phyloP scores from a whole-genome alignment of 2,888 invertebrate species.

The Euplagia quadripunctaria region DNA sequence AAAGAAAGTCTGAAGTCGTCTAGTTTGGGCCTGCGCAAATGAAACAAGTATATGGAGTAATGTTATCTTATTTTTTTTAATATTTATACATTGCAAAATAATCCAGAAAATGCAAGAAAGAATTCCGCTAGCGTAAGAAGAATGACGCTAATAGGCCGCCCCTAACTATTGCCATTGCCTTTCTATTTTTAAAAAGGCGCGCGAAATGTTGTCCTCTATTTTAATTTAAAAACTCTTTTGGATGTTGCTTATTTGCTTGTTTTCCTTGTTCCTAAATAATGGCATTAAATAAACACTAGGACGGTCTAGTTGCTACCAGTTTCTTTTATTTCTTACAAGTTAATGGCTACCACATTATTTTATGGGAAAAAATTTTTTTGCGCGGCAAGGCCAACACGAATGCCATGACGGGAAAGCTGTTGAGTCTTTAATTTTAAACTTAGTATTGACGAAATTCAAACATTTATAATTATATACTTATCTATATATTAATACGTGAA shows the following conservation, averaged over 20 bases:
- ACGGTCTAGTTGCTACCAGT: not conserved
- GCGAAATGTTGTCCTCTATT: not conserved
- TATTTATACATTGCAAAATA: not conserved
- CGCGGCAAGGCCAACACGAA: too few relatives aligned
- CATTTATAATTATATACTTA: too few relatives aligned
- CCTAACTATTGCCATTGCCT: not conserved
- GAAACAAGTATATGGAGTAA: too few relatives aligned
- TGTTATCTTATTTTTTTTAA: not conserved
- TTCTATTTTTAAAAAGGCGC: constrained; percentile 12
- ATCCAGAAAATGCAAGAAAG: constrained; percentile 8
- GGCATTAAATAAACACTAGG: not conserved
- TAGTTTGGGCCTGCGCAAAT: too few relatives aligned
- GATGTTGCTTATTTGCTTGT: not conserved
- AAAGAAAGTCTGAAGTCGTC: too few relatives aligned
- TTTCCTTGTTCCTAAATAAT: not conserved
- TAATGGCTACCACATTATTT: too few relatives aligned
- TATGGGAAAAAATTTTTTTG: too few relatives aligned
- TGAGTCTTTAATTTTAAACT: too few relatives aligned
- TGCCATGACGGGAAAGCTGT: too few relatives aligned
- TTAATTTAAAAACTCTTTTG: not conserved
- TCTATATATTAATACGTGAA: too few relatives aligned
- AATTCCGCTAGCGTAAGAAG: not conserved
- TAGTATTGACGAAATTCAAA: too few relatives aligned
- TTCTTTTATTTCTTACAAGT: too few relatives aligned
- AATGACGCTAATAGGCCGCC: constrained; percentile 14